Percentiles rank a stretch among this genome's conserved stretches.
These are phyloP conservation scores for Lordiphosa stackelbergi DNA, from an alignment of 1,140 invertebrate genomes.

Conservation along the genomic window DNA sequence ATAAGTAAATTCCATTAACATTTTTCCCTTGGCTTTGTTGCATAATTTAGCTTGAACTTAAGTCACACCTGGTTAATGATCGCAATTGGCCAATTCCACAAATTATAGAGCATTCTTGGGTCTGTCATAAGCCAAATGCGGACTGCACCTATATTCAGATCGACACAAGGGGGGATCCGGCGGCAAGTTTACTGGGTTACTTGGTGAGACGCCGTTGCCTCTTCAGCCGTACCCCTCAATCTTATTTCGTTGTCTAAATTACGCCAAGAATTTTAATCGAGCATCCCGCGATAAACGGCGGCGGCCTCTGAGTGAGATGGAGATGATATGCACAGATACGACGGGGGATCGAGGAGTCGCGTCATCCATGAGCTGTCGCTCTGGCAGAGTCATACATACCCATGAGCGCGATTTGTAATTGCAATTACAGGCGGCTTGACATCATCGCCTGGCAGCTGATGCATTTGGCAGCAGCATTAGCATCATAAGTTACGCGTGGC, in stretches of 20 bases:
- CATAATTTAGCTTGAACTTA: too few relatives aligned
- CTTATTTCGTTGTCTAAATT: conserved; percentile 50
- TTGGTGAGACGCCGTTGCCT: conserved; percentile 9
- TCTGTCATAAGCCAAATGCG: conserved; percentile 63
- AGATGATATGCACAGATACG: conserved; percentile 8
- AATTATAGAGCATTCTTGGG: conserved; percentile 40
- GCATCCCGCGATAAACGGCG: conserved; percentile 67
- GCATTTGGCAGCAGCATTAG: conserved; percentile 22
- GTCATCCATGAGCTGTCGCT: conserved; percentile 3
- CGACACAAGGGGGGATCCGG: background rate
- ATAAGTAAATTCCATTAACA: too few relatives aligned
- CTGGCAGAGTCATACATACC: background rate
- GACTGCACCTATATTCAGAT: conserved; percentile 2
- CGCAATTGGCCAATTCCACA: too few relatives aligned
- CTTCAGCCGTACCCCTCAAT: background rate
- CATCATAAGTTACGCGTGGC: conserved; percentile 42
- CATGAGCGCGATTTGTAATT: conserved; percentile 56
- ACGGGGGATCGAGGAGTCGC: conserved; percentile 1
- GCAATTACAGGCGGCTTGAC: conserved; percentile 63
- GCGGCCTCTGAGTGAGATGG: conserved; percentile 10
- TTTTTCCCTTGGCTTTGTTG: too few relatives aligned
- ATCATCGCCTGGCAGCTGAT: conserved; percentile 62
- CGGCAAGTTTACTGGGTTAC: conserved; percentile 39
- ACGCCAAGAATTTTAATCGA: conserved; percentile 72
- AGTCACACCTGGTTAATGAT: too few relatives aligned